Evolutionary conservation across 2,113 vertebrate species (phyloP), one percentile per base, ranked within the genome.

Genomic region (Syngnathus scovelli): DNA sequence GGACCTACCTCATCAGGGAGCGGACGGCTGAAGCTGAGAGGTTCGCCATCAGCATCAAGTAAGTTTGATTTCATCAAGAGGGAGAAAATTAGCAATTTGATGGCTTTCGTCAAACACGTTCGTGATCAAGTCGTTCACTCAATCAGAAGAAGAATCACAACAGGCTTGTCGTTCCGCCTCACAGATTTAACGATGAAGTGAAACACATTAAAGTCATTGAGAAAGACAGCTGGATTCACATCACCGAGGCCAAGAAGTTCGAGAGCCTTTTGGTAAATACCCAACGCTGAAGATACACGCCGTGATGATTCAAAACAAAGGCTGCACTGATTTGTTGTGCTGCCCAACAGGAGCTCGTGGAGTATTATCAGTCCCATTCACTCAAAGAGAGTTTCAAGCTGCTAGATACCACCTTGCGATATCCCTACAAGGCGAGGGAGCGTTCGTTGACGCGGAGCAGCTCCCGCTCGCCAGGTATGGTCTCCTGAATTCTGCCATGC

Each of bases 31-130:
- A 98, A 87, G 96, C 96, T 0, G 97, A 98, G 86, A 91, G 95
- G 66, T 99, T 98, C 3, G 97, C 97, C 84, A 99, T 99, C 83
- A 99, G 97, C 71, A 98, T 99, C 80, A 98, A 98, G 97, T 99
- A 85, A 84, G 94, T 74, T 61, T 52, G 19, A 21, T 56, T 7
- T 71, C 46, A 18, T 64, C 38, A 56, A 27, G 18, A 10, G 3
- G 43, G n/a, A 3, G 41, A 13, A 15, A 62, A 49, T 60, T 69
- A 66, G 52, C 77, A 61, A 5, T 8, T 62, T 58, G 39, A 52
- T 13, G 69, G 43, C 27, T 66, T 77, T 77, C 68, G 71, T 78
- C 58, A 43, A 7, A 36, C 27, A 7, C 27, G 1, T 6, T 58
- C 27, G 15, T 8, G 27, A 58, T 58, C 13, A 58, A 36, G 55